Base-by-base conservation (phyloP, 1,140 invertebrate species). In the Campodea augens region DNA sequence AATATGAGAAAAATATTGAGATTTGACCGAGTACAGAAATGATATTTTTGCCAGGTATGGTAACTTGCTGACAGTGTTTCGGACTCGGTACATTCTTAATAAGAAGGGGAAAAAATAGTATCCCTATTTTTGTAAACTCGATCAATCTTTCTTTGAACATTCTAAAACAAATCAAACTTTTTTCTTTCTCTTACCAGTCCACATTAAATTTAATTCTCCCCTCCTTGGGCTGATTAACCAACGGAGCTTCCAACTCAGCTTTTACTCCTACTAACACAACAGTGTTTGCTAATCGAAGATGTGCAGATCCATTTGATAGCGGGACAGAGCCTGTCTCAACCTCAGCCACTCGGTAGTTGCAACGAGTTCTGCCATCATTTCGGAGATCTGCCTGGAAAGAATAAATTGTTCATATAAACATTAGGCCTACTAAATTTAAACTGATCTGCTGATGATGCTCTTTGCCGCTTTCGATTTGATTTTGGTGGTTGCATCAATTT, bases 171-270 rank as follows among this genome's bases (percentile, higher is more conserved):
- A 7, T 10, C n/a, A 32, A 32, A 32, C 7, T 10, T 32, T 32
- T 10, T 10, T 10, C n/a, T n/a, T n/a, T n/a, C n/a, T n/a, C 61
- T 61, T 69, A 89, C 87, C 89, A 95, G 60, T 95, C 89, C 21
- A 95, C 85, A 70, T 91, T 91, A 63, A 96, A 95, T 59, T 95
- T 86, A 20, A 97, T 62, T 68, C 85, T 82, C 48, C 91, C 91
- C 58, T 77, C 69, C 29, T 75, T 64, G 3, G 85, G 82, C 45
- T 69, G 75, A 10, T 81, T 71, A n/a, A 74, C 67, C 49, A 65
- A 66, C 23, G 88, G 87, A 40, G 68, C 64, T 60, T 87, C 87
- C 44, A 95, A 73, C 67, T 96, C 90, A 46, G 87, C 77, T 72
- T 95, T 96, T 0, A 95, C 75, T 27, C 85, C 86, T 38, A 92